Base-by-base conservation (phyloP, 2,797 vertebrate genomes). In the Lacerta viridis region DNA sequence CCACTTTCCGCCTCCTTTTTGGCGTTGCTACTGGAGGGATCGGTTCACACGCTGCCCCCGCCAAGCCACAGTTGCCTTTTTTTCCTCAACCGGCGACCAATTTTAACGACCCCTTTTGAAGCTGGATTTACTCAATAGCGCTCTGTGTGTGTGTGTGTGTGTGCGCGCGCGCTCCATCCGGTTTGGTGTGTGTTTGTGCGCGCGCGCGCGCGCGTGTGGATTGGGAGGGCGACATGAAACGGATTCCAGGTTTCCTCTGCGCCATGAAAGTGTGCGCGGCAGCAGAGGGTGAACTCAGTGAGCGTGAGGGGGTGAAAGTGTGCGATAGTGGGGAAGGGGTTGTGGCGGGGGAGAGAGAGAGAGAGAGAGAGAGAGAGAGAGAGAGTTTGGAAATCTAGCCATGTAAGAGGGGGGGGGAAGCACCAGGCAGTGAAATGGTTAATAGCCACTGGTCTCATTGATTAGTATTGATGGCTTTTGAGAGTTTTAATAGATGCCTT, bases 381-480 rank as follows among this genome's bases (percentile, higher is more conserved):
- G 61, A 64, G 18, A 2, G 61, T 18, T 64, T 18, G 59, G 27
- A 9, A 20, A 46, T 5, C 36, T 13, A 86, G 25, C 18, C 6
- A 11, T 4, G 7, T 25, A 27, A 18, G 33, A 25, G n/a, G 2
- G 50, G 33, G 33, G 13, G 4, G 15, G 64, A 27, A 23, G n/a
- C 20, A 15, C 68, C 5, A 4, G 85, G 92, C 84, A 90, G 46
- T 46, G 93, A 95, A 92, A 93, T 46, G 46, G 96, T 96, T 96
- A 96, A 96, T 7, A 83, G 93, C 78, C 89, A 84, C 96, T 96
- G 93, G 95, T 87, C 87, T 95, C 96, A 98, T 97, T 97, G 97
- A 98, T 97, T 91, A 93, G 97, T 97, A 98, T 98, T 98, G 97
- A 98, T 98, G 95, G 97, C 97, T 98, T 97, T 96, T 46, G 96